These are phyloP conservation scores for Cybosia mesomella DNA, from an alignment of 2,888 invertebrate genomes.

Conservation along the genomic window DNA sequence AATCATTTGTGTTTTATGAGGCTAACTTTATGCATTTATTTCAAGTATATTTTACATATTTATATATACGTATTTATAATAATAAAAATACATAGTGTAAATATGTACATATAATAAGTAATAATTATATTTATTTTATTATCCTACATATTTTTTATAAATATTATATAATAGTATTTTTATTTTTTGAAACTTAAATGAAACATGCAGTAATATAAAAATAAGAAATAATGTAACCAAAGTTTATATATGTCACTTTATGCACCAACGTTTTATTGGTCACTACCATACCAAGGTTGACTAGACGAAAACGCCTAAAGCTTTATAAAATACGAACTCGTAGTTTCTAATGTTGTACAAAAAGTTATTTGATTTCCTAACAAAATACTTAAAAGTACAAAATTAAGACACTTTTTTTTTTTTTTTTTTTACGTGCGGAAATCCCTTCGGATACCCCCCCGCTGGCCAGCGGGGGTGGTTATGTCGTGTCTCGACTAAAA, in stretches of 20 bases:
- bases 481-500: too few relatives aligned
- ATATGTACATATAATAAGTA: neutral
- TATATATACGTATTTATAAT: neutral
- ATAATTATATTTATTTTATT: neutral
- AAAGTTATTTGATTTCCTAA: neutral
- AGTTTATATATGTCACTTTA: neutral
- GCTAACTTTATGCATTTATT: neutral
- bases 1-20: neutral
- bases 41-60: neutral
- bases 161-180: neutral
- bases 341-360: neutral
- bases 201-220: neutral
- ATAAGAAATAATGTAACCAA: neutral
- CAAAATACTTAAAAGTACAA: neutral
- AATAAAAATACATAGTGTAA: neutral
- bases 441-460: too few relatives aligned
- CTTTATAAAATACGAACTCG: neutral
- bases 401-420: slow-evolving; percentile 12
- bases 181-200: neutral
- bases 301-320: neutral
- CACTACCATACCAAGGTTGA: neutral
- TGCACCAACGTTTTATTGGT: neutral
- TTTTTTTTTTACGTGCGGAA: too few relatives aligned
- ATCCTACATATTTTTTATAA: neutral
- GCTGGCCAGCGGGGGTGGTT: too few relatives aligned